Evolutionary conservation across 2,888 invertebrate species (phyloP).

Genomic region (Lucinisca nassula): DNA sequence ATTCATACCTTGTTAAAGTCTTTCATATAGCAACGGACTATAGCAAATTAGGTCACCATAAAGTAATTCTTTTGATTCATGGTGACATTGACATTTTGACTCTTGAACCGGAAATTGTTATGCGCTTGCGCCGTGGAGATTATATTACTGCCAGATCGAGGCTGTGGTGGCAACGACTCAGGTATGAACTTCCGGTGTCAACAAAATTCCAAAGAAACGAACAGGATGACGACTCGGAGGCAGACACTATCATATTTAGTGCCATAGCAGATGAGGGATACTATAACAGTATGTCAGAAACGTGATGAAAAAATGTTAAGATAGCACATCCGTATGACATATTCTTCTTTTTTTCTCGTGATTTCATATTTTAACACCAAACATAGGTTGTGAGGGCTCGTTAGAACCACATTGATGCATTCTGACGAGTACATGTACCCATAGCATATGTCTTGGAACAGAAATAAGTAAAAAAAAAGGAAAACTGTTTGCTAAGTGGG

Average conservation of each 20-base stretch:
- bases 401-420: no score
- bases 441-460: no score
- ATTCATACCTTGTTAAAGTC: constrained; percentile 56
- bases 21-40: constrained; percentile 50
- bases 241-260: constrained; percentile 71
- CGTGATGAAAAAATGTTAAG: no score
- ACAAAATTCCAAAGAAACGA: constrained; percentile 3
- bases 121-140: constrained; percentile 68
- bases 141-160: constrained; percentile 74
- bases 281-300: not conserved
- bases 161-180: constrained; percentile 69
- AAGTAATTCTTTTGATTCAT: constrained; percentile 63
- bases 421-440: no score
- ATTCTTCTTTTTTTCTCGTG: no score
- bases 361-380: no score
- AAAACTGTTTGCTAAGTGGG: no score
- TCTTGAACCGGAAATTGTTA: constrained; percentile 68
- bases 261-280: constrained; percentile 45
- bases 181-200: constrained; percentile 72
- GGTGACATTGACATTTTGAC: constrained; percentile 69
- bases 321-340: no score
- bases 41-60: constrained; percentile 50
- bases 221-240: constrained; percentile 55
- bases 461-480: no score
- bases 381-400: no score